Base-by-base conservation (phyloP, 1,140 invertebrate genomes). In the Myzus persicae region DNA sequence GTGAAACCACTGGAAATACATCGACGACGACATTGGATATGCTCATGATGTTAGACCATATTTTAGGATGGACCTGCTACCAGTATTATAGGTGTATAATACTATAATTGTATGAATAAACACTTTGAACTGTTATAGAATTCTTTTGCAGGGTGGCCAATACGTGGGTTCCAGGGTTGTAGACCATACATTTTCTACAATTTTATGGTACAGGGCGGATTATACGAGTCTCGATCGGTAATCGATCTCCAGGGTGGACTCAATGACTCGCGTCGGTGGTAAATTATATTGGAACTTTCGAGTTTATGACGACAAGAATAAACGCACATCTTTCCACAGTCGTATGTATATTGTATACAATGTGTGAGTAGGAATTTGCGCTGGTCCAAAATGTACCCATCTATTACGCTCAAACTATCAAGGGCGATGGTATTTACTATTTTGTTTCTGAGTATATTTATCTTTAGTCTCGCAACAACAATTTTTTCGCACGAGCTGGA, bases 281-380 rank as follows among this genome's bases (percentile, higher is more conserved):
- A 48, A 36, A 90, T 26, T 87, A 90, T 51, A 91, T 91, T 76
- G 54, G 42, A 91, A 91, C 54, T 91, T 42, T 7, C 31, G 54
- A 76, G 90, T 91, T 91, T 59, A 91, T 22, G 31, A 76, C 54
- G 20, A 51, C 89, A 7, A 40, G 3, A 76, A n/a, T n/a, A n/a
- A n/a, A n/a, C 31, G 59, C 4, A 76, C n/a, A 76, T 18, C 31
- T 18, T 4, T 76, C 59, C 11, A n/a, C n/a, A 76, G 59, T 67
- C 14, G 14, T 67, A n/a, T 67, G 4, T 18, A 67, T 18, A 14
- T 1, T n/a, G 31, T n/a, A n/a, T 76, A 76, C 5, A n/a, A n/a
- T 76, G 20, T 76, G 31, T 76, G 14, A 11, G 31, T 59, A 76
- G 14, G 59, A 76, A 18, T 76, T 76, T 76, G 11, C 14, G 31